Percentiles rank a stretch among this genome's conserved stretches.
phyloP scores from a whole-genome alignment of 2,888 invertebrate species.

The Thumatha senex region DNA sequence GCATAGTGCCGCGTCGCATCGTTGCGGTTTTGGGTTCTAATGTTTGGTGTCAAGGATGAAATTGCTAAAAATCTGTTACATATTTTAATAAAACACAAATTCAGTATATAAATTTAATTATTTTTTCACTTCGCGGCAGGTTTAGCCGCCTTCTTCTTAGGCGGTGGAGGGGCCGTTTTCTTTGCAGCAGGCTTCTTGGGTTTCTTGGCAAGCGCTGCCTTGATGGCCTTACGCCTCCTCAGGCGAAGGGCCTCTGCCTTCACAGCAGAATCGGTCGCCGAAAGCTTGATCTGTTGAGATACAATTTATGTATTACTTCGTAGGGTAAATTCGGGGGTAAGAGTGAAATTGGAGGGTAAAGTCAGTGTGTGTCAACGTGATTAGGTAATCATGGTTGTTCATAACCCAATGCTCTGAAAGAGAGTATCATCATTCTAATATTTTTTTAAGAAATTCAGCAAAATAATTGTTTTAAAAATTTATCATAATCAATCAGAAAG shows the following conservation, averaged over 20 bases:
- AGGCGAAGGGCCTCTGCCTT: slow-evolving; percentile 77
- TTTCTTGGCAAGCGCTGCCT: slow-evolving; percentile 78
- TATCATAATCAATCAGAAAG: too few species aligned
- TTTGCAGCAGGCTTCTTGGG: slow-evolving; percentile 78
- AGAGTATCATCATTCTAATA: slow-evolving; percentile 68
- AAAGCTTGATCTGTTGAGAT: slow-evolving; percentile 71
- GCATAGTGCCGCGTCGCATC: too few species aligned
- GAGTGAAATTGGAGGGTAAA: neutral
- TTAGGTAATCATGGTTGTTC: slow-evolving; percentile 69
- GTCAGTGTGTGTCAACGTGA: slow-evolving; percentile 77
- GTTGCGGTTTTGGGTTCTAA: too few species aligned
- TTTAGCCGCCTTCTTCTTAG: slow-evolving; percentile 54
- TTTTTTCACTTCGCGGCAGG: slow-evolving; percentile 49
- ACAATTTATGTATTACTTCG: neutral
- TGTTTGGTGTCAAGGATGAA: too few species aligned
- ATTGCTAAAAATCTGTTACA: too few species aligned
- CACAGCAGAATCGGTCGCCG: slow-evolving; percentile 70
- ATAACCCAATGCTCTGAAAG: slow-evolving; percentile 83
- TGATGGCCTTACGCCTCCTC: slow-evolving; percentile 75
- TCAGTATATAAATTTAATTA: slow-evolving; percentile 45
- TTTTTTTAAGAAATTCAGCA: too few species aligned
- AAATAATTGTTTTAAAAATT: too few species aligned
- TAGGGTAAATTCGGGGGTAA: too few species aligned
- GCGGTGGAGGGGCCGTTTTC: slow-evolving; percentile 73
- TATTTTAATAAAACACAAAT: neutral